Evolutionary conservation across 2,113 vertebrate genomes (phyloP), one percentile per base, ranked within the genome.

Genomic region (Apteryx mantelli): DNA sequence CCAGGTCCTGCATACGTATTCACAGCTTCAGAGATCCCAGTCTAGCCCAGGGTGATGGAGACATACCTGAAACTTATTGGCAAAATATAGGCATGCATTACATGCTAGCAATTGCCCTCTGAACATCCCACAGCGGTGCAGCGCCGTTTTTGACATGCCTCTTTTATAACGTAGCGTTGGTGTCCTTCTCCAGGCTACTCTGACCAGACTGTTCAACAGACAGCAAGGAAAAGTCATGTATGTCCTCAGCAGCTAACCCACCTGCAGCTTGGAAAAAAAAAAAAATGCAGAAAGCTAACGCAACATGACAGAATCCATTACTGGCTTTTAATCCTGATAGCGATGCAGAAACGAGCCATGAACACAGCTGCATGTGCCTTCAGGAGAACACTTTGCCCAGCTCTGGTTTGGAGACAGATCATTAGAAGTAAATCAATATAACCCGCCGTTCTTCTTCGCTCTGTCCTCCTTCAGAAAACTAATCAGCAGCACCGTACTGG

Each of bases 371-470:
- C 11, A 40, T 86, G 60, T 53, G 93, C 87, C 85, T 97, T 94
- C 0, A 9, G 93, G 95, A 95, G 50, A 91, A 64, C 78, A 42
- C 19, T 91, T 79, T 91, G 44, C 87, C 82, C 91, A 75, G 71
- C 64, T 88, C 87, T 32, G 75, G 82, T 82, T 94, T 91, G 93
- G 79, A 93, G 96, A 93, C 75, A 91, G 94, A 97, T 94, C 82
- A 93, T 93, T 95, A 95, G 76, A 90, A 93, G 85, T 93, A 95
- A 96, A 97, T 96, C 97, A 96, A 95, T 95, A 97, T 32, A 95
- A 96, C 87, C 93, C 90, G 89, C 50, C 17, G 0, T 90, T 88
- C 60, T 82, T 97, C 78, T 95, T 95, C 71, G 24, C 91, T 95
- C 79, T 71, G 73, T 93, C 60, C 82, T 94, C 87, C 81, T 91